These are phyloP conservation scores for Nannospalax galili DNA, from an alignment of 2,113 vertebrate genomes.

Conservation along the genomic window DNA sequence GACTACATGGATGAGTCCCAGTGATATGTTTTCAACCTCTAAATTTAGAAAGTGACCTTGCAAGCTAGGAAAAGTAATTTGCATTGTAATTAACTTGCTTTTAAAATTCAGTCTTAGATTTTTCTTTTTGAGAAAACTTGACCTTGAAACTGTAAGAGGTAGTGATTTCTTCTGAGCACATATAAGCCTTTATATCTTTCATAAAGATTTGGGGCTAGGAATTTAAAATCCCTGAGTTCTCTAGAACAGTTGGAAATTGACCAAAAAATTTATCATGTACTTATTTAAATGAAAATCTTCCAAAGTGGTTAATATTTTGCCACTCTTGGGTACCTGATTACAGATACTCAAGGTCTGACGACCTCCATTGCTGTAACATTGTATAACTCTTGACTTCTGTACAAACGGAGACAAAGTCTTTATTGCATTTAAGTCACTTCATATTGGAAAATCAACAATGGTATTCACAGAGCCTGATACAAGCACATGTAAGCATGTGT, in stretches of 20 bases:
- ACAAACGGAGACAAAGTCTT: not conserved
- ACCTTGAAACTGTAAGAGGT: not conserved
- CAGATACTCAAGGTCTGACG: not conserved
- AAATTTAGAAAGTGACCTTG: not conserved
- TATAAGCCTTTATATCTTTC: not conserved
- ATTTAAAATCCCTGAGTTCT: not conserved
- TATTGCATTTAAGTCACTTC: not conserved
- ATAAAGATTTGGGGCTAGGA: not conserved
- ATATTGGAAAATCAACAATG: not conserved
- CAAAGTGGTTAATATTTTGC: not conserved
- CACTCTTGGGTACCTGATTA: not conserved
- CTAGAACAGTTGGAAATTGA: not conserved
- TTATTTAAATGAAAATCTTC: not conserved
- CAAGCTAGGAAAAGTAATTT: slow-evolving; percentile 19
- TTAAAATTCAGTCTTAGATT: not conserved
- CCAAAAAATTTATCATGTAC: not conserved
- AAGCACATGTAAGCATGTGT: not conserved
- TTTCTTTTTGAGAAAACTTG: not conserved
- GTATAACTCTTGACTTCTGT: not conserved
- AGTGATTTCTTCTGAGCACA: not conserved
- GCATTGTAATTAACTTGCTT: slow-evolving; percentile 30
- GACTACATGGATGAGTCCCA: not conserved
- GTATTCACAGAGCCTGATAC: not conserved
- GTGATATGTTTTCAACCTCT: not conserved
- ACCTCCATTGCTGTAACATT: not conserved